A percentile compares a stretch with the other conserved stretches of the same genome.
These are phyloP conservation scores for Lagorchestes hirsutus DNA, from an alignment of 2,797 vertebrate genomes.

Conservation along the genomic window DNA sequence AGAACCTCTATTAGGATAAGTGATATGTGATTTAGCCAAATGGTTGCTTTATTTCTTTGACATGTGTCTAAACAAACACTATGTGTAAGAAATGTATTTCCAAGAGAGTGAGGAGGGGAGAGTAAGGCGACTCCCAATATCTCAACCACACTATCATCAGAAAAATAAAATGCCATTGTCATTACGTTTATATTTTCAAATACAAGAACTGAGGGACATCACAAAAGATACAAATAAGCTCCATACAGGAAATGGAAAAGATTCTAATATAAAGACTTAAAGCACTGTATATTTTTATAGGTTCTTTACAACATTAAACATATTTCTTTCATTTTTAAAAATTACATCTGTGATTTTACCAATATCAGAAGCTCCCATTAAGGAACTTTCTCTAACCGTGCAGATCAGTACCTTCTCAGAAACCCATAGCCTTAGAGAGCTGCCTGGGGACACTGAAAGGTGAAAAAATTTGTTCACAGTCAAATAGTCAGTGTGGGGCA, in stretches of 20 bases:
- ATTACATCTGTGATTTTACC: background rate
- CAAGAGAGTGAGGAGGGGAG: background rate
- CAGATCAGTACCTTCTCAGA: background rate
- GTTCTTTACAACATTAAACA: background rate
- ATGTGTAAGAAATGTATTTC: background rate
- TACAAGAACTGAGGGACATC: background rate
- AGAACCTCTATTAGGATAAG: conserved; percentile 57
- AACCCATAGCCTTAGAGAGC: background rate
- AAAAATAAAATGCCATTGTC: background rate
- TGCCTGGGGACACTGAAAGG: background rate
- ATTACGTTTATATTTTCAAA: background rate
- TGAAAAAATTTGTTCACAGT: background rate
- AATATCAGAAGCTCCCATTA: background rate
- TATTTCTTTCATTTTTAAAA: background rate
- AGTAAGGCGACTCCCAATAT: background rate
- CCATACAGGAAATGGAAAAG: background rate
- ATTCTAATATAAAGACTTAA: background rate
- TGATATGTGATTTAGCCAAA: conserved; percentile 75
- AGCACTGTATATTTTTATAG: background rate
- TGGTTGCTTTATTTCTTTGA: conserved; percentile 50
- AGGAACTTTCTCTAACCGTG: background rate
- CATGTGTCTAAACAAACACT: background rate
- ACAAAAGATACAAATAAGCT: background rate
- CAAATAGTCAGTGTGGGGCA: background rate
- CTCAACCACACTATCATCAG: background rate